Base-by-base conservation (phyloP, 2,888 invertebrate genomes). In the Desoria tigrina region DNA sequence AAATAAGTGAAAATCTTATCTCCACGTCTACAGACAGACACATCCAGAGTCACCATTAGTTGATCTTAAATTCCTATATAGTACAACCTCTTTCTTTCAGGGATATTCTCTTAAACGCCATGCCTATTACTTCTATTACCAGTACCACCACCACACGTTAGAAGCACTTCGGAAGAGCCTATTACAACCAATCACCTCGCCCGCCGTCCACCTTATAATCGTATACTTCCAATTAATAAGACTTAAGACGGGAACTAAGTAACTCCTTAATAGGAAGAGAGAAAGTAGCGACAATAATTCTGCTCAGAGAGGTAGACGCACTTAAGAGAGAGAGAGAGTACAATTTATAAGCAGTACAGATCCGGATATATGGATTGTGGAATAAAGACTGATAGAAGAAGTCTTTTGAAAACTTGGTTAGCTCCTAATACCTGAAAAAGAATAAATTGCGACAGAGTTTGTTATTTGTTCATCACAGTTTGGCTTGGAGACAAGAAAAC, bases 331-430 rank as follows among this genome's bases (percentile, higher is more conserved):
- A 45, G 50, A 55, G 32, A 62, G 61, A 57, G 51, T 56, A 61
- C 53, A 42, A 58, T 61, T 42, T 45, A 32, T 28, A 50, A 24
- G 32, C 6, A 32, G 6, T 32, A 32, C 32, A 32, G 6, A 32
- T 11, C 32, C 32, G 32, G 32, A 32, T 32, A 32, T 32, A 32
- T 11, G 32, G 32, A 32, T 32, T 32, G 32, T 32, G 56, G 63
- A 50, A 65, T 50, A 65, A 57, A 39, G 57, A 57, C 56, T 37
- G 56, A 61, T 61, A 53, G 55, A 66, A 42, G 58, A 66, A 42
- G 58, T 27, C 27, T 24, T 26, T 37, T 39, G 26, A 42, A 61
- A 24, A 61, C 51, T 39, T n/a, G 54, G 54, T 54, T 54, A 54
- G 54, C 54, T 54, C 32, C 54, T 54, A 54, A 54, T 54, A 54